Evolutionary conservation across 2,888 invertebrate genomes (phyloP), one percentile per base, ranked within the genome.

Genomic region (Drosophila eohydei): DNA sequence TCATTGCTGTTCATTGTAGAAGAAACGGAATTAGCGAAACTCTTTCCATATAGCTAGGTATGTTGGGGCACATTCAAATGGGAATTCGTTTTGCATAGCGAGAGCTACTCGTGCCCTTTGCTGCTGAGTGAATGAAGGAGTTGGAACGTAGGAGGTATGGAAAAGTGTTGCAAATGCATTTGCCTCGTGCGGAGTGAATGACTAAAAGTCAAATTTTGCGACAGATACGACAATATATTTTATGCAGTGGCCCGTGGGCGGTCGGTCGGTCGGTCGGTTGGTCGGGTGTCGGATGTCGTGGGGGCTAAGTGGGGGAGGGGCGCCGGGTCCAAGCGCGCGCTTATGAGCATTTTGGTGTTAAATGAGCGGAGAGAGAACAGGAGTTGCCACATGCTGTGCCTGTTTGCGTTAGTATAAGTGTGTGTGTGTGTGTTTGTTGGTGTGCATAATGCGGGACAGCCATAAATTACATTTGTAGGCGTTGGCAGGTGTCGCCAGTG

Each of bases 401-500:
- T 67, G 52, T 32, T 43, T 56, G 56, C 43, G 56, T 44, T 56
- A 26, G 56, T 56, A 56, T 40, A 55, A 40, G 32, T 64, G 46
- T 71, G 59, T 65, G 44, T 62, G 52, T 65, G 51, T 55, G 51
- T 64, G 62, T 54, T 43, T 69, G 63, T 59, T 68, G 68, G 74
- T 71, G 90, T 88, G 86, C 90, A 87, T 90, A 90, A 87, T 90
- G 90, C 90, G 90, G 90, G 90, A 91, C 88, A 88, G 91, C 91
- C 90, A 93, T 93, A 93, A 93, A 93, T 93, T 92, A 92, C 92
- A 92, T 92, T 93, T 91, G 93, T 92, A 93, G 93, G 93, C 93
- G 93, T 93, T 93, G 93, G 93, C 93, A 93, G 93, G 93, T 93
- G 93, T 93, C 93, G 92, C 93, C 93, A 92, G 90, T 88, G 91